A percentile compares a stretch with the other conserved stretches of the same genome.
These are phyloP conservation scores for Iguana delicatissima DNA, from an alignment of 2,797 vertebrate genomes.

Conservation along the genomic window DNA sequence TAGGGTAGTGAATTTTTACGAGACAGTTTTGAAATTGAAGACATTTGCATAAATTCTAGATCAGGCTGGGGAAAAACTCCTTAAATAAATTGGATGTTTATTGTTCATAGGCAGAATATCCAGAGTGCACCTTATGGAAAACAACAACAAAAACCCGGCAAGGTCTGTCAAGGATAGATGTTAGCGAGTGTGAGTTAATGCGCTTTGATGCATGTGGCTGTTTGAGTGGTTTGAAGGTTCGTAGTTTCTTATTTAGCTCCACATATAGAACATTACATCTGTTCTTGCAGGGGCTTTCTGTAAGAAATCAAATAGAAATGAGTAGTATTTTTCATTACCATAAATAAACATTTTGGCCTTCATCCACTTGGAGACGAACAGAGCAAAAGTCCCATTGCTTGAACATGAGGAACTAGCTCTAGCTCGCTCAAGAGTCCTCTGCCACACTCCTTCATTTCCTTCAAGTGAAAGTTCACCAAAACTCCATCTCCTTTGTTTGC, in stretches of 20 bases:
- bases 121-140: background rate
- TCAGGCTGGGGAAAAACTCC: too few relatives aligned
- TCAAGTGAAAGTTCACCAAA: constrained; percentile 13
- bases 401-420: background rate
- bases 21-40: background rate
- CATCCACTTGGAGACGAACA: background rate
- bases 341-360: background rate
- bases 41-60: background rate
- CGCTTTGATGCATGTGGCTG: background rate
- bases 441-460: constrained; percentile 3
- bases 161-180: background rate
- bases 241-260: too few relatives aligned
- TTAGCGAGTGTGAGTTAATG: too few relatives aligned
- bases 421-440: too few relatives aligned
- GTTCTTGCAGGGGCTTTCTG: background rate
- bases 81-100: background rate
- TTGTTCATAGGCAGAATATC: background rate
- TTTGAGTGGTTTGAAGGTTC: background rate
- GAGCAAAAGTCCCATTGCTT: background rate
- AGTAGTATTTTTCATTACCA: background rate
- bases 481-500: constrained; percentile 3
- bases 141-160: too few relatives aligned
- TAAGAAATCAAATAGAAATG: background rate
- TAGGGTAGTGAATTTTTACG: too few relatives aligned
- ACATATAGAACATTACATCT: background rate